Evolutionary conservation across 92 coral and sea anemone species (phyloP).

Genomic region (Pocillopora grandis): DNA sequence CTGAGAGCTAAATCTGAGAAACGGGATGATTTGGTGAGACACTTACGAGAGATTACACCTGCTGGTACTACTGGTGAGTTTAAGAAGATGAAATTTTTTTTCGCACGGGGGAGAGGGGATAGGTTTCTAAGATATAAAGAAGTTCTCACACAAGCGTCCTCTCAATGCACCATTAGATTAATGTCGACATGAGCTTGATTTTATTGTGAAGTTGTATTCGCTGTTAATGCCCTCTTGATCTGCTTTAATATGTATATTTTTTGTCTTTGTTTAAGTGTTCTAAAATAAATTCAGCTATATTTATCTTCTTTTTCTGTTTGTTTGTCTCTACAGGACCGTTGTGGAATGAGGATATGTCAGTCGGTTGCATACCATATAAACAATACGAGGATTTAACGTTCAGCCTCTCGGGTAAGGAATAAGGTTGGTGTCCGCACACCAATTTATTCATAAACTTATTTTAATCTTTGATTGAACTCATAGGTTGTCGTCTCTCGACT

Average conservation of each 20-base stretch:
- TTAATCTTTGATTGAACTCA: too few relatives aligned
- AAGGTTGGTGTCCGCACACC: background rate
- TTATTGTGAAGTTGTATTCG: too few relatives aligned
- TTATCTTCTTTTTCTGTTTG: background rate
- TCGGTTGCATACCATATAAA: background rate
- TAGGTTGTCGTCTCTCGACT: too few relatives aligned
- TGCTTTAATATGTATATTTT: too few relatives aligned
- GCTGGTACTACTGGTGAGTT: conserved; percentile 4
- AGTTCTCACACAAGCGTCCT: too few relatives aligned
- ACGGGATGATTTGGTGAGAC: background rate
- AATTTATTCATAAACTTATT: too few relatives aligned
- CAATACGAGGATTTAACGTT: background rate
- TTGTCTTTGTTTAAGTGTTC: background rate
- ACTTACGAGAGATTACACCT: conserved; percentile 1
- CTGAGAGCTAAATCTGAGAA: background rate
- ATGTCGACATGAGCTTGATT: too few relatives aligned
- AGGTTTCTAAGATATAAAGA: too few relatives aligned
- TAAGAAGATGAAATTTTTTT: background rate
- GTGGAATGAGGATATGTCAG: background rate
- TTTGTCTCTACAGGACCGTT: background rate
- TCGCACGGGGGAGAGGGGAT: too few relatives aligned
- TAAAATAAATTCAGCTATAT: background rate
- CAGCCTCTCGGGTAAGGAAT: background rate
- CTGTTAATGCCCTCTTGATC: too few relatives aligned
- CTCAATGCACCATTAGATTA: too few relatives aligned